Percentiles rank a stretch among this genome's conserved stretches.
These are phyloP conservation scores for Labeo rohita DNA, from an alignment of 2,113 vertebrate species.

Conservation along the genomic window DNA sequence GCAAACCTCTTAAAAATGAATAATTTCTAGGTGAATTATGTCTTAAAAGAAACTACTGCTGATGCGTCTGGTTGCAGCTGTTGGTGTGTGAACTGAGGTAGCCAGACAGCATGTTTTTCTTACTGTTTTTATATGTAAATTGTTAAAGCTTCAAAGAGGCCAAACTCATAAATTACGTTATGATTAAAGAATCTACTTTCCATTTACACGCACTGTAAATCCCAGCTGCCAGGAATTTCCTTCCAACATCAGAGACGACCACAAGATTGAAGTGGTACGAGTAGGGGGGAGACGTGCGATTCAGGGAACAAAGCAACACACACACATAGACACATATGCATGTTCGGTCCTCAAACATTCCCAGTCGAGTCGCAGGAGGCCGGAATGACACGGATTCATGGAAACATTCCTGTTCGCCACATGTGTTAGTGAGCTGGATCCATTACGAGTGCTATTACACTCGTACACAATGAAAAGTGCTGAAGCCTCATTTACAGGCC, in stretches of 20 bases:
- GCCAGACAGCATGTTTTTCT: neutral
- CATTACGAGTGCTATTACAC: neutral
- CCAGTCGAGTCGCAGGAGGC: neutral
- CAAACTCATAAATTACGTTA: conserved; percentile 24
- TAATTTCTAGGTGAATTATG: neutral
- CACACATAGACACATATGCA: neutral
- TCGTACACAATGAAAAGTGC: neutral
- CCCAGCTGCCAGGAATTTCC: neutral
- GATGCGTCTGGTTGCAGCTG: neutral
- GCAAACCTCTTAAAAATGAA: neutral
- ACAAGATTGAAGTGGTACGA: neutral
- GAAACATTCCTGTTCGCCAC: neutral
- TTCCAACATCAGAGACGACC: conserved; percentile 23
- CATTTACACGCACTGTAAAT: conserved; percentile 13
- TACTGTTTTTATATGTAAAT: conserved; percentile 21
- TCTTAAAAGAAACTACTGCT: neutral
- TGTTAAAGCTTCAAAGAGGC: conserved; percentile 29
- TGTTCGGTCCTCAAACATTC: neutral
- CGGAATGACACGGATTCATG: neutral
- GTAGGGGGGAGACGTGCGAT: neutral
- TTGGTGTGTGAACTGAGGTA: neutral
- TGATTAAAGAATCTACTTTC: conserved; percentile 27
- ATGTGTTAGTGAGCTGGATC: neutral
- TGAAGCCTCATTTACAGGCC: neutral
- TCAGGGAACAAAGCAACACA: neutral